phyloP scores from a whole-genome alignment of 2,888 invertebrate genomes.

The Zhuqinia jingwanae region DNA sequence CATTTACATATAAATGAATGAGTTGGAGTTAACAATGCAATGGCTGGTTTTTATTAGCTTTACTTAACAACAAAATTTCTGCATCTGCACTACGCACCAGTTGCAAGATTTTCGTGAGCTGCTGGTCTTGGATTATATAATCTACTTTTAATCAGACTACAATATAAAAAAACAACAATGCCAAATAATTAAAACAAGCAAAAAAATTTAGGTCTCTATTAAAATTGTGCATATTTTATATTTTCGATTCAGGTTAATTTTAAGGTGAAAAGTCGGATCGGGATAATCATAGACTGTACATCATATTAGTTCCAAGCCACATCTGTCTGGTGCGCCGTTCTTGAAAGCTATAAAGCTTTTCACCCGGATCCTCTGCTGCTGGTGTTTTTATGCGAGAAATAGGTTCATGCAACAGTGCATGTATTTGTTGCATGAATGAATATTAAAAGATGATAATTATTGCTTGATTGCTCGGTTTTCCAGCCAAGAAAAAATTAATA shows the following conservation, averaged over 20 bases:
- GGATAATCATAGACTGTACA: slow-evolving; percentile 1
- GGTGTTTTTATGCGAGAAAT: too few relatives aligned
- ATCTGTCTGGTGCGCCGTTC: too few relatives aligned
- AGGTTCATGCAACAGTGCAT: too few relatives aligned
- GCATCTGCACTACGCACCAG: slow-evolving; percentile 1
- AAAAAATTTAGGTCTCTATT: not conserved
- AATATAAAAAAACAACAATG: not conserved
- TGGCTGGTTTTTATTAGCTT: slow-evolving; percentile 1
- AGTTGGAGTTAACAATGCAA: not conserved
- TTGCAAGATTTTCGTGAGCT: slow-evolving; percentile 42
- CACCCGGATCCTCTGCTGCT: too few relatives aligned
- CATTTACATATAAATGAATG: not conserved
- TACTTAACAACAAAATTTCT: not conserved
- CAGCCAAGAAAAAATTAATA: slow-evolving; percentile 5
- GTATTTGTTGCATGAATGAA: too few relatives aligned
- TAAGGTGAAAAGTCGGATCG: not conserved
- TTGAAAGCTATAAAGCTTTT: too few relatives aligned
- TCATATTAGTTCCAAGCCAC: not conserved
- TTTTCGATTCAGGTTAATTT: too few relatives aligned
- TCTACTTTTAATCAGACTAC: slow-evolving; percentile 32
- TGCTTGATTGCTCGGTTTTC: not conserved
- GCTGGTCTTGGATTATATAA: not conserved
- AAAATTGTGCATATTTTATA: not conserved
- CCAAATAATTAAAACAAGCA: too few relatives aligned
- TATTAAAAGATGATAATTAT: slow-evolving; percentile 14